Evolutionary conservation across 2,797 vertebrate species (phyloP).

Genomic region (Spheniscus humboldti): DNA sequence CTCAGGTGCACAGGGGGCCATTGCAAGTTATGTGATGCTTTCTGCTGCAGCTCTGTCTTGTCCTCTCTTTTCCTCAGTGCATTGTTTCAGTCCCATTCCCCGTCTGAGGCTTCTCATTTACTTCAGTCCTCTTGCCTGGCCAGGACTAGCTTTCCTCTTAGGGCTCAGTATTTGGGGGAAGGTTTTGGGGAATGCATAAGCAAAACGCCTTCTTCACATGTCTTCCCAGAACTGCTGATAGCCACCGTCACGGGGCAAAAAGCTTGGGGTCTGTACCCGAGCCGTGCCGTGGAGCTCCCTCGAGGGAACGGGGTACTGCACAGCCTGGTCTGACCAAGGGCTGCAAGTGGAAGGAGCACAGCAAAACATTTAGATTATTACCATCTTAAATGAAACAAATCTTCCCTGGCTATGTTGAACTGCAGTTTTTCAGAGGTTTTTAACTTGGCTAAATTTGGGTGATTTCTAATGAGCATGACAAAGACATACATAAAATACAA

Average conservation of each 20-base stretch:
- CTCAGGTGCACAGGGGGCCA: background rate
- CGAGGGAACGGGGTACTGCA: accelerated
- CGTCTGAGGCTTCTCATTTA: background rate
- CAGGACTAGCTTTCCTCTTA: background rate
- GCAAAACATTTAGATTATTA: background rate
- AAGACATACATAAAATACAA: background rate
- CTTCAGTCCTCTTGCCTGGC: background rate
- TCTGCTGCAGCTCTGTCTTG: background rate
- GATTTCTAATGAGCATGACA: background rate
- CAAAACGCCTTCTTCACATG: background rate
- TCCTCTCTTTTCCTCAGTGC: background rate
- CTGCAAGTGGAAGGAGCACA: background rate
- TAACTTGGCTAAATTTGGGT: background rate
- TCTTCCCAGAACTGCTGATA: background rate
- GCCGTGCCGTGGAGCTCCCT: background rate
- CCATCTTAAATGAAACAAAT: background rate
- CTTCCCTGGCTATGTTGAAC: background rate
- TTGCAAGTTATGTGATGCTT: background rate
- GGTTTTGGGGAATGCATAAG: background rate
- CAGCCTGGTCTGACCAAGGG: background rate
- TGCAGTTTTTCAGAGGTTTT: background rate
- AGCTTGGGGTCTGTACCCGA: background rate
- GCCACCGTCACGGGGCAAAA: background rate
- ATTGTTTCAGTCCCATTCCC: background rate
- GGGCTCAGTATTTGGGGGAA: background rate